These are phyloP conservation scores for Fukomys damarensis DNA, from an alignment of 2,113 vertebrate genomes.

Conservation along the genomic window DNA sequence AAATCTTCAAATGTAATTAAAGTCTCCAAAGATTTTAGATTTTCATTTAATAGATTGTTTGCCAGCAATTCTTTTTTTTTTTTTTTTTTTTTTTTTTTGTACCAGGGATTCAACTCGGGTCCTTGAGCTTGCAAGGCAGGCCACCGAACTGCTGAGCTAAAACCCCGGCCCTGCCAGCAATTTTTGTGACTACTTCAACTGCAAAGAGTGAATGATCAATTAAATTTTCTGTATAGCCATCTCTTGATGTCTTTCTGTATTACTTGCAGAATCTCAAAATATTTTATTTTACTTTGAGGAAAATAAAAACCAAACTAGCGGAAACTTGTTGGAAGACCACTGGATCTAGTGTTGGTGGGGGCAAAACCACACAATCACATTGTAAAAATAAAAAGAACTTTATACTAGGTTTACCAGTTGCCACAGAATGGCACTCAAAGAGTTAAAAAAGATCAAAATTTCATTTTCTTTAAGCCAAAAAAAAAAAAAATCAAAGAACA, in stretches of 20 bases:
- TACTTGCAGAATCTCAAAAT: constrained; percentile 60
- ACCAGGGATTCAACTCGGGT: no score
- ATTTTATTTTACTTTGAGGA: constrained; percentile 54
- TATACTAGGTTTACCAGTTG: constrained; percentile 24
- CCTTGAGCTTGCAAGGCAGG: no score
- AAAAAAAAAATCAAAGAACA: constrained; percentile 70
- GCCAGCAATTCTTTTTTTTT: constrained; percentile 51
- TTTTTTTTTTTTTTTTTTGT: no score
- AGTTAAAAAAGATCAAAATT: constrained; percentile 50
- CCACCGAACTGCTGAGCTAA: no score
- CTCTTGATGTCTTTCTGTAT: constrained; percentile 60
- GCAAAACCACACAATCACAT: background rate
- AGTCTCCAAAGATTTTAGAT: constrained; percentile 20
- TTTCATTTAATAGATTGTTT: constrained; percentile 57
- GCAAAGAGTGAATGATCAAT: constrained; percentile 38
- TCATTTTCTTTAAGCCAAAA: constrained; percentile 56
- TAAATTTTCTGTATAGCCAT: constrained; percentile 46
- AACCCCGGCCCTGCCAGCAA: no score
- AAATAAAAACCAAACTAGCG: constrained; percentile 44
- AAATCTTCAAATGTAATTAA: constrained; percentile 54
- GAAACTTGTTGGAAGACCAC: constrained; percentile 36
- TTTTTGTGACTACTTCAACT: constrained; percentile 3
- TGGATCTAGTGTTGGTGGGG: background rate
- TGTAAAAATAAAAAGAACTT: constrained; percentile 19
- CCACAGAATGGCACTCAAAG: constrained; percentile 16